Conservation (phyloP, 2,888 invertebrate genomes). For the Hyposoter dolosus region DNA sequence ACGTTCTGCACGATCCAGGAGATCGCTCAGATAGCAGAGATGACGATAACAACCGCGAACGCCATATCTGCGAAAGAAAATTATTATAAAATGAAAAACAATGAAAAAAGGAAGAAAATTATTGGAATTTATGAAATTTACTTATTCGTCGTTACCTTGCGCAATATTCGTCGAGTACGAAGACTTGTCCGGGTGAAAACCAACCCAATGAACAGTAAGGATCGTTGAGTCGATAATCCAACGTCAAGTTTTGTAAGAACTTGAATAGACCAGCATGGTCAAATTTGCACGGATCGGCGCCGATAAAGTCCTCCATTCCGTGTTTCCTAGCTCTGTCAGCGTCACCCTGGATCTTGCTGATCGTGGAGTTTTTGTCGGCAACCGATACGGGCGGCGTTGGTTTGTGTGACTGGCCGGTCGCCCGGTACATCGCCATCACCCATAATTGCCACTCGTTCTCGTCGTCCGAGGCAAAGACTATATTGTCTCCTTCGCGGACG, state of each 20-base stretch:
- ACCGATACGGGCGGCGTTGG: conserved; percentile 97
- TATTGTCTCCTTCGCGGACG: conserved; percentile 98
- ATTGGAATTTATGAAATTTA: not conserved
- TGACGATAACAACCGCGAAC: conserved; percentile 99
- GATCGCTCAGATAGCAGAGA: conserved; percentile 97
- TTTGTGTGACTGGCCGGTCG: conserved; percentile 99
- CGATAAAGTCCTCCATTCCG: conserved; percentile 99
- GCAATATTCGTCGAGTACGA: conserved; percentile 99
- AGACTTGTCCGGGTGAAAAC: conserved; percentile 99
- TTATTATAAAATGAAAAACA: not conserved
- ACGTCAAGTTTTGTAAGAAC: conserved; percentile 95
- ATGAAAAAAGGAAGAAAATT: not conserved
- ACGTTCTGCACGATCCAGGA: conserved; percentile 97
- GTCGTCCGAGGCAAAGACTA: conserved; percentile 97
- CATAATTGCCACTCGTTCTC: conserved; percentile 99
- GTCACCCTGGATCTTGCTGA: conserved; percentile 96
- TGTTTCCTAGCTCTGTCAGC: conserved; percentile 98
- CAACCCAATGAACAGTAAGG: conserved; percentile 99
- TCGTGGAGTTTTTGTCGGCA: conserved; percentile 93
- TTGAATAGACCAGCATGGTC: conserved; percentile 98
- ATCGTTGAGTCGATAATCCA: conserved; percentile 98
- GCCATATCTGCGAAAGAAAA: conserved; percentile 89
- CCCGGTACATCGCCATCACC: conserved; percentile 99
- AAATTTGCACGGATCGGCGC: conserved; percentile 99
- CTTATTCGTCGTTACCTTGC: conserved; percentile 87